These are phyloP conservation scores for Callospermophilus lateralis DNA, from an alignment of 2,113 vertebrate genomes.

Conservation along the genomic window DNA sequence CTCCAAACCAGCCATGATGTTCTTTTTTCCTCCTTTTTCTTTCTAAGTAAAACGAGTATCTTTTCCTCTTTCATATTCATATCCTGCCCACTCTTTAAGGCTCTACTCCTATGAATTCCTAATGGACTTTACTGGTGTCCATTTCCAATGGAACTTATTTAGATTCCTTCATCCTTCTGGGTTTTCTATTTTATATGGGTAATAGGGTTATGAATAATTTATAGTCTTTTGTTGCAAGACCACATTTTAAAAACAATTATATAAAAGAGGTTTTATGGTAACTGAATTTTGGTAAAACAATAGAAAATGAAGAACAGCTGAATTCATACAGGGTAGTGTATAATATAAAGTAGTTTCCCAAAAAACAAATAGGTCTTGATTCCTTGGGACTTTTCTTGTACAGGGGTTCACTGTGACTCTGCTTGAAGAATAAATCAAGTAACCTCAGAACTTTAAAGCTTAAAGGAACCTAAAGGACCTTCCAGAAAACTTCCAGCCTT, in stretches of 20 bases:
- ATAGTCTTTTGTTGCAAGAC: neutral
- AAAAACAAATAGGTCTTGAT: neutral
- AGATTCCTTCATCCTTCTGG: neutral
- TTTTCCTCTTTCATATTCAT: neutral
- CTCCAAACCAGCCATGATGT: neutral
- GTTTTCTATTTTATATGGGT: neutral
- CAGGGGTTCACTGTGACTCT: neutral
- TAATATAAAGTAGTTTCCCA: neutral
- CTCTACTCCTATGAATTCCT: neutral
- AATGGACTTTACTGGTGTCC: neutral
- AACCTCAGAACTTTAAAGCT: neutral
- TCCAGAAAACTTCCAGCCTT: neutral
- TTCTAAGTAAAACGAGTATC: neutral
- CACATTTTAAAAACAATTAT: neutral
- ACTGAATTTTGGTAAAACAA: slow-evolving; percentile 26
- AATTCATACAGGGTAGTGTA: neutral
- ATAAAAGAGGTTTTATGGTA: neutral
- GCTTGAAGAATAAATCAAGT: neutral
- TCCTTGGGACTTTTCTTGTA: neutral
- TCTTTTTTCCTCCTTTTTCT: neutral
- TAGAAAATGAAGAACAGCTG: neutral
- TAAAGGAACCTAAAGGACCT: neutral
- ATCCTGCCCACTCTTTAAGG: neutral
- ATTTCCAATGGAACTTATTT: neutral
- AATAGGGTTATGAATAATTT: neutral